Evolutionary conservation across 2,888 invertebrate species (phyloP), one percentile per base, ranked within the genome.

Genomic region (Trissolcus brochymenae): DNA sequence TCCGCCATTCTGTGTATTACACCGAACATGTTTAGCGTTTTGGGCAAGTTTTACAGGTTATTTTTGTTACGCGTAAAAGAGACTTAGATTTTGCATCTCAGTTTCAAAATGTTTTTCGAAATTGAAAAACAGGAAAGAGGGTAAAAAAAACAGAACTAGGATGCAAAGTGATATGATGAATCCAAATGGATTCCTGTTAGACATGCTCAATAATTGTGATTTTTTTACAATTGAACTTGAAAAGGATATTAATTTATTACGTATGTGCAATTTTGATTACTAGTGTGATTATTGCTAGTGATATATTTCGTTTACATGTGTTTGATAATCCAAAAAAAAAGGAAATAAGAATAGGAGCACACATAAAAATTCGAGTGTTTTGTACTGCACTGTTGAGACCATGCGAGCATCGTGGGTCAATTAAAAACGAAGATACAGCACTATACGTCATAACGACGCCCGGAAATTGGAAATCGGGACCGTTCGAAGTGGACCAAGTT

Each of bases 401-500:
- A 68, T 60, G 59, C 67, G 66, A 9, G 67, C 51, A 9, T n/a
- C 21, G 17, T 51, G 57, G 50, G 66, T 66, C 66, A 67, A 67
- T 67, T 59, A 43, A 14, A 35, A 16, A 13, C 43, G 43, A 57
- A 43, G n/a, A 25, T 9, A 55, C 19, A 61, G 40, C 35, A 17
- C 29, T 50, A 16, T 21, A 40, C 43, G 50, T 46, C 46, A 54
- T 62, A 43, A 9, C 17, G 68, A 60, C 61, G 70, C 70, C 70
- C 70, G 70, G 70, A 62, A 71, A 71, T 71, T 71, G 70, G 70
- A 71, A 71, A 71, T 62, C 70, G 70, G 61, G 70, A 71, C 70
- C 70, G 61, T 71, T 71, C 70, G 70, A 71, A 56, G 70, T 57
- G 70, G 62, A 62, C 70, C 70, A 70, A 71, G 56, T 71, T 62